Conservation (phyloP, 2,113 vertebrate species). For the Connochaetes taurinus region DNA sequence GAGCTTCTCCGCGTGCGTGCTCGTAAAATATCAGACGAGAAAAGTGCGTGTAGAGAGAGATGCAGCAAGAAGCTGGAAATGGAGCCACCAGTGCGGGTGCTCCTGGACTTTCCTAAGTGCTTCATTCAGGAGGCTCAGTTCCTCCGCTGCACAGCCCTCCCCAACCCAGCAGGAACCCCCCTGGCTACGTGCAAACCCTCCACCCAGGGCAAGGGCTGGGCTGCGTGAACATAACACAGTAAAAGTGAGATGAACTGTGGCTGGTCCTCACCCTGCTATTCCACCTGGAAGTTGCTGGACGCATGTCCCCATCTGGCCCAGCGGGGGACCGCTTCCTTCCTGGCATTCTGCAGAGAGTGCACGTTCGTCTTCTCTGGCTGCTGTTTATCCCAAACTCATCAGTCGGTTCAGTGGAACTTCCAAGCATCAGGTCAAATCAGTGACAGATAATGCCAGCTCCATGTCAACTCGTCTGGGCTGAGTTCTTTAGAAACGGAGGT, state of each 20-base stretch:
- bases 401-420: constrained; percentile 31
- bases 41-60: accelerated
- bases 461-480: neutral
- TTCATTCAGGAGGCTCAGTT: accelerated
- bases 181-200: no score
- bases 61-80: neutral
- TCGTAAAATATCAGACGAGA: neutral
- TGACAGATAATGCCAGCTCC: neutral
- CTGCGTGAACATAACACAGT: neutral
- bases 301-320: neutral
- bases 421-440: neutral
- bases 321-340: neutral
- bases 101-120: accelerated
- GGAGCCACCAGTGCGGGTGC: accelerated
- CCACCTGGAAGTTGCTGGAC: neutral
- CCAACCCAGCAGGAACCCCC: neutral
- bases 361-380: neutral
- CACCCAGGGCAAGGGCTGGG: accelerated
- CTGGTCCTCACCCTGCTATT: accelerated
- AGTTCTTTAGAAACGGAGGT: constrained; percentile 10
- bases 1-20: neutral
- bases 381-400: constrained; percentile 44
- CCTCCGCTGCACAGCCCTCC: accelerated
- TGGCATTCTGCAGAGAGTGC: neutral
- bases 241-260: accelerated